Base-by-base conservation (phyloP, 1,140 invertebrate species). In the Vanessa atalanta region DNA sequence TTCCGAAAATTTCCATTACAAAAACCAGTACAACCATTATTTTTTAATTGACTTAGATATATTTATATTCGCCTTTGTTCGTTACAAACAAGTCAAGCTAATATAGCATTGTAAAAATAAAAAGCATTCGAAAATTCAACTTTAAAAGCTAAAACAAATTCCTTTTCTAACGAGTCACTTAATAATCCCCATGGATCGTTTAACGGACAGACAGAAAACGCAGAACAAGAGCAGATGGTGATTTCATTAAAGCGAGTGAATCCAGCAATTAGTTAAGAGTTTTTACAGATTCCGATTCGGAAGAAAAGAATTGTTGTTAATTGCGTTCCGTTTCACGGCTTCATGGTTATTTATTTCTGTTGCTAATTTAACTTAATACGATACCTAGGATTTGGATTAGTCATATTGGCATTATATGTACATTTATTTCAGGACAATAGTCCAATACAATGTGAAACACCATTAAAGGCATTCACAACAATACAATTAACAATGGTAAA, bases 201-300 rank as follows among this genome's bases (percentile, higher is more conserved):
- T n/a, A 65, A 50, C 61, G 47, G 61, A 43, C 69, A 71, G 69
- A 71, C 69, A 71, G 14, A 71, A 71, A 71, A 51, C 66, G 66
- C 57, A 51, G 65, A 66, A 66, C 65, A 71, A 71, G 61, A 63
- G 31, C 69, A 57, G 61, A 16, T 37, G 47, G 23, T 64, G 69
- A 71, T 71, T 71, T 71, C 69, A 71, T 71, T 71, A 71, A 48
- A 60, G 47, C n/a, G 61, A 65, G 61, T 71, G 69, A 51, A 71
- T 65, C 50, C 69, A 26, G 60, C 69, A 71, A 71, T 71, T 71
- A 71, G 69, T 71, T 65, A 51, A 66, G 60, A 71, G 69, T 63
- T 64, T 51, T 50, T 47, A 37, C 65, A 68, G 51, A 14, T 68
- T 55, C n/a, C 65, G 55, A 37, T 55, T 15, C 65, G 31, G 51